A percentile compares a stretch with the other conserved stretches of the same genome.
These are phyloP conservation scores for Buteo buteo DNA, from an alignment of 2,113 vertebrate species.

Conservation along the genomic window DNA sequence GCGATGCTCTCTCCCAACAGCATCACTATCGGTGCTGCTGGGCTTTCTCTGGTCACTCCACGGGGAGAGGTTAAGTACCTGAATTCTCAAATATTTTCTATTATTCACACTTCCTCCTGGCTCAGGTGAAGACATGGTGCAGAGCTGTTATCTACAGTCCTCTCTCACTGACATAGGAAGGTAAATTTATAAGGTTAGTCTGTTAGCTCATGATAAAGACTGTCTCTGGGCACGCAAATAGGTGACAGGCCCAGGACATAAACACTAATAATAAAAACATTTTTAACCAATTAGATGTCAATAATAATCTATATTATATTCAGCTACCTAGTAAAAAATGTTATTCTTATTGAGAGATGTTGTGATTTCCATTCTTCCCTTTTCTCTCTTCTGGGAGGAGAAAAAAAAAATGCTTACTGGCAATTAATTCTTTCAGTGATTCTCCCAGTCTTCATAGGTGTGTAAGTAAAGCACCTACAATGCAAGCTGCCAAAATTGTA, in stretches of 20 bases:
- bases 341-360: neutral
- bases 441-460: neutral
- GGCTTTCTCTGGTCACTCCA: neutral
- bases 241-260: neutral
- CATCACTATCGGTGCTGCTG: neutral
- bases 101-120: constrained; percentile 30
- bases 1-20: neutral
- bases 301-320: neutral
- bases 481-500: neutral
- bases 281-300: neutral
- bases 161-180: neutral
- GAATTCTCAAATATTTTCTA: constrained; percentile 13
- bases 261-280: neutral
- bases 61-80: neutral
- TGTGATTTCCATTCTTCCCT: neutral
- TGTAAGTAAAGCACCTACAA: neutral
- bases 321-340: neutral
- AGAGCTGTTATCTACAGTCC: constrained; percentile 44
- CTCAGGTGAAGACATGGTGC: neutral
- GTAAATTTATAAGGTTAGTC: constrained; percentile 35
- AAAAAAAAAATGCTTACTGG: neutral
- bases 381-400: neutral
- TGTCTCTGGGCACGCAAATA: constrained; percentile 24
- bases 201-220: constrained; percentile 57
- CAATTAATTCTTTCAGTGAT: neutral